Evolutionary conservation across 2,888 invertebrate species (phyloP), one percentile per base, ranked within the genome.

Genomic region (Monoplex corrugatus): DNA sequence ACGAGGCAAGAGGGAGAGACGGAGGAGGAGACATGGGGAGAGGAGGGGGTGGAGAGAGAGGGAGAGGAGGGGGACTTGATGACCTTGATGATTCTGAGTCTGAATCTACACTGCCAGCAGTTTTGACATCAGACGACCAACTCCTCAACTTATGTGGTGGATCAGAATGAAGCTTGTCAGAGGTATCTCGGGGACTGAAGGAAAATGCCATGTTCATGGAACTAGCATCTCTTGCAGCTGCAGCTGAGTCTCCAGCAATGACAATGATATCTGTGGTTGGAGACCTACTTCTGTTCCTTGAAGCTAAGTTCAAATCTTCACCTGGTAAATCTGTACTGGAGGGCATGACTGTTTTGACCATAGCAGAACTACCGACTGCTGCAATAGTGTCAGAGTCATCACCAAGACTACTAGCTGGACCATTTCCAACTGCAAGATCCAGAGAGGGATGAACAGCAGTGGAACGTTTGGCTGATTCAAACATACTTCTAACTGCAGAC

Each of bases 401-500:
- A n/a, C n/a, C n/a, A n/a, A n/a, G n/a, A n/a, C n/a, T n/a, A n/a
- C n/a, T n/a, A n/a, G n/a, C n/a, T n/a, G n/a, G n/a, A n/a, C n/a
- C n/a, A n/a, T n/a, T n/a, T n/a, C n/a, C n/a, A n/a, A n/a, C n/a
- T n/a, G n/a, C n/a, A n/a, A n/a, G n/a, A n/a, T n/a, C n/a, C n/a
- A n/a, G n/a, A n/a, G n/a, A n/a, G n/a, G n/a, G n/a, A n/a, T n/a
- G n/a, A n/a, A n/a, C n/a, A n/a, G n/a, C n/a, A n/a, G n/a, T n/a
- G n/a, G n/a, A n/a, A n/a, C n/a, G n/a, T n/a, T n/a, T n/a, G n/a
- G n/a, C 89, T 19, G 86, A 90, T 82, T 98, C 98, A 96, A 98
- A 98, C 94, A 98, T 97, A 94, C 97, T 97, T 91, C 98, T 97
- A 28, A 98, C 98, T 90, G 98, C 97, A 94, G 98, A 98, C 90